A percentile compares a stretch with the other conserved stretches of the same genome.
phyloP scores from a whole-genome alignment of 2,888 invertebrate genomes.

The Spodoptera exigua region DNA sequence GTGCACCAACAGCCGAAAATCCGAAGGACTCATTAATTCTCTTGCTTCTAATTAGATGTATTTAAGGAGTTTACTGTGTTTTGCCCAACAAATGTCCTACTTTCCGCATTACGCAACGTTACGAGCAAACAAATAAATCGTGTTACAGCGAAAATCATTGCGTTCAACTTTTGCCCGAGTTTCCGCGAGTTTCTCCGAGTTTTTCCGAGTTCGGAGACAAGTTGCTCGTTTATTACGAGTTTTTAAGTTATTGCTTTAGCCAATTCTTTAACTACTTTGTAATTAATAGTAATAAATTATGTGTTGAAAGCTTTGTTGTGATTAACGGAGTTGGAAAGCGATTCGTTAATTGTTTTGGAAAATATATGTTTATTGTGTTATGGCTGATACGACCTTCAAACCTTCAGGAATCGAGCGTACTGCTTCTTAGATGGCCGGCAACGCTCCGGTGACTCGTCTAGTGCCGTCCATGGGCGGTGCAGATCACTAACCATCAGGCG shows the following conservation, averaged over 20 bases:
- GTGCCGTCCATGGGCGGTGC: no score
- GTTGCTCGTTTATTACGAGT: constrained; percentile 52
- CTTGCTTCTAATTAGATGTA: constrained; percentile 74
- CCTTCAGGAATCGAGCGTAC: no score
- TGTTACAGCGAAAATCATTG: constrained; percentile 55
- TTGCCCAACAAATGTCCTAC: constrained; percentile 60
- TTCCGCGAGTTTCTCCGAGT: constrained; percentile 22
- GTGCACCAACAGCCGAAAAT: constrained; percentile 30
- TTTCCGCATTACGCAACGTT: constrained; percentile 66
- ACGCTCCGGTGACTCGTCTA: no score
- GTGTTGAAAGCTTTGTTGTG: constrained; percentile 6
- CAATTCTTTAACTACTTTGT: constrained; percentile 46
- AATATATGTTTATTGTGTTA: neutral
- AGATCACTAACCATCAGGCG: no score
- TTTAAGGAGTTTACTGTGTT: constrained; percentile 64
- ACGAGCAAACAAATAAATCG: constrained; percentile 77
- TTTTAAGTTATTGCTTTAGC: constrained; percentile 53
- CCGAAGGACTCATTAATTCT: constrained; percentile 66
- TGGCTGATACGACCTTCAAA: no score
- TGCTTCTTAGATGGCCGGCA: no score
- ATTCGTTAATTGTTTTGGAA: constrained; percentile 8
- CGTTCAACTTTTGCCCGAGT: constrained; percentile 50
- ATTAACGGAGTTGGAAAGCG: constrained; percentile 4
- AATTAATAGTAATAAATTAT: constrained; percentile 48
- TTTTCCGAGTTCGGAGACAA: constrained; percentile 42